These are phyloP conservation scores for Lanius collurio DNA, from an alignment of 2,113 vertebrate species.

Conservation along the genomic window DNA sequence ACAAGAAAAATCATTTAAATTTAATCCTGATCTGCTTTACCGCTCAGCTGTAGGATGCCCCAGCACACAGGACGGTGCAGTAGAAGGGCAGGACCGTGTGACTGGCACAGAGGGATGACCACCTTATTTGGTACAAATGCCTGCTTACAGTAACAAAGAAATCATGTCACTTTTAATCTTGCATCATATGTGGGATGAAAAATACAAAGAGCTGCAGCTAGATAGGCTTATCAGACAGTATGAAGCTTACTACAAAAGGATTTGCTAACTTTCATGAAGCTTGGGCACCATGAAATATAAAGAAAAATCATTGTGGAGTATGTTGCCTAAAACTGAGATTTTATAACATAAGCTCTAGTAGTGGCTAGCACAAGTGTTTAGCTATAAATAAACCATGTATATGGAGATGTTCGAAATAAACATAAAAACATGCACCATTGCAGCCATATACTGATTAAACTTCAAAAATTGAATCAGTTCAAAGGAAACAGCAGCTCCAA, in stretches of 20 bases:
- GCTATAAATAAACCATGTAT: background rate
- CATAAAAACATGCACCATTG: background rate
- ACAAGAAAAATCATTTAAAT: background rate
- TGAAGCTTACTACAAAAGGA: background rate
- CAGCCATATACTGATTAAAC: background rate
- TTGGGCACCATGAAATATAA: background rate
- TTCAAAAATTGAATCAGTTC: background rate
- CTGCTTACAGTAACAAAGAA: background rate
- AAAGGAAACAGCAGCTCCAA: background rate
- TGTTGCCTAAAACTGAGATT: background rate
- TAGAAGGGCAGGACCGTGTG: background rate
- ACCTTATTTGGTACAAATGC: background rate
- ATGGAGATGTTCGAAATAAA: background rate
- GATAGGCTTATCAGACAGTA: background rate
- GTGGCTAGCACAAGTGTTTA: background rate
- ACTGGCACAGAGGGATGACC: background rate
- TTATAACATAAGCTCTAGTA: background rate
- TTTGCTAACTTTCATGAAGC: background rate
- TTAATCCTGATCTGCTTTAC: background rate
- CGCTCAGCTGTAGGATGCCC: rapidly evolving
- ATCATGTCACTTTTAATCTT: background rate
- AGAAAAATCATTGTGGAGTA: background rate
- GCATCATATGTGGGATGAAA: background rate
- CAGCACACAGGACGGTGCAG: background rate
- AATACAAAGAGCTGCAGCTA: background rate